phyloP scores from a whole-genome alignment of 2,113 vertebrate genomes.

The Gymnobelideus leadbeateri region DNA sequence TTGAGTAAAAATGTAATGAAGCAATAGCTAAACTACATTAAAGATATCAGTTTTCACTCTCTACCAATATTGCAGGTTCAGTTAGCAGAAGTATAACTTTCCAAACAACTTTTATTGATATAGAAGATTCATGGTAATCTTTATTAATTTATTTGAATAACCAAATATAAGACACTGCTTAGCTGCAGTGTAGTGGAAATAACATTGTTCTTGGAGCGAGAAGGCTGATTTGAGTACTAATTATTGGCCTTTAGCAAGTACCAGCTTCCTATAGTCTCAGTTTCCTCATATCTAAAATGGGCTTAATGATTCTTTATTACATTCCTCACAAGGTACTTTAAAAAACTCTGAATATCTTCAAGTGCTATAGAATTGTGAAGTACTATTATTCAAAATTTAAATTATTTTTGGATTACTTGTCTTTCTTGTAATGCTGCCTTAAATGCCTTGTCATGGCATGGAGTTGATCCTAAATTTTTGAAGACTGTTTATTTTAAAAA shows the following conservation, averaged over 20 bases:
- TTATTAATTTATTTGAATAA: not conserved
- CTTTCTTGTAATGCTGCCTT: too few relatives aligned
- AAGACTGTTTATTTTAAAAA: too few relatives aligned
- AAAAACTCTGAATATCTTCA: too few relatives aligned
- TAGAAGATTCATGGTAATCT: not conserved
- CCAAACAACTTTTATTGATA: not conserved
- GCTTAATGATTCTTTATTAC: not conserved
- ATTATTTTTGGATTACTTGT: too few relatives aligned
- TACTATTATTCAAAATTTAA: too few relatives aligned
- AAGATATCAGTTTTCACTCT: conserved; percentile 23
- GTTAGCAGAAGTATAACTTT: not conserved
- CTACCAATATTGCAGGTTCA: conserved; percentile 29
- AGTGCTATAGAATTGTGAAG: too few relatives aligned
- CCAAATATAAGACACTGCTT: not conserved
- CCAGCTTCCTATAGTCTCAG: not conserved
- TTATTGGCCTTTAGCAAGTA: not conserved
- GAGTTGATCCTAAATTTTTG: too few relatives aligned
- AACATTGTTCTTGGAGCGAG: not conserved
- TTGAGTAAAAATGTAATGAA: not conserved
- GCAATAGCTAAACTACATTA: not conserved
- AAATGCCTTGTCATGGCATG: too few relatives aligned
- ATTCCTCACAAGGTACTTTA: too few relatives aligned
- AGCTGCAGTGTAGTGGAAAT: not conserved
- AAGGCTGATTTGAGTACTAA: not conserved
- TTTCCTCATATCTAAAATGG: not conserved